These are phyloP conservation scores for Eupithecia tripunctaria DNA, from an alignment of 2,888 invertebrate genomes.

Conservation along the genomic window DNA sequence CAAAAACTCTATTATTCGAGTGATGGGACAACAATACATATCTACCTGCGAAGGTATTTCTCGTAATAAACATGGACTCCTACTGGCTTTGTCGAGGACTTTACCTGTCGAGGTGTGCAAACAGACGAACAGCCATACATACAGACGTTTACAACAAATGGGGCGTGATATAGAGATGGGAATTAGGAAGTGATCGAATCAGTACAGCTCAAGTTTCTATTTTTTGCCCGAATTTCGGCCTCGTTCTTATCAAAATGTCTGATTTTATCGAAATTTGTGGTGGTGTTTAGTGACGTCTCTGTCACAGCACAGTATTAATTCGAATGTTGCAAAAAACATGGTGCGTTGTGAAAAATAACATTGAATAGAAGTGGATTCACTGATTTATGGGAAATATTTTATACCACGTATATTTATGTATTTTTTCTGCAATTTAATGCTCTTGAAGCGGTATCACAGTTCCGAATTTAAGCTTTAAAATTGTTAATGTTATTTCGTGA, in stretches of 20 bases:
- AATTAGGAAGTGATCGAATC: constrained; percentile 29
- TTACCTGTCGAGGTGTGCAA: constrained; percentile 80
- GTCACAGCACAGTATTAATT: constrained; percentile 21
- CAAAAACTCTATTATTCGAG: constrained; percentile 81
- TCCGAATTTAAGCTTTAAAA: no score
- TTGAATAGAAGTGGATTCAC: no score
- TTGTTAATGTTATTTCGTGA: no score
- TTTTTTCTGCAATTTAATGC: no score
- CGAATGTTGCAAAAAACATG: background rate
- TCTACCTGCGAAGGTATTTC: constrained; percentile 80
- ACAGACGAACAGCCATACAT: constrained; percentile 61
- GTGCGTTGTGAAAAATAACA: no score
- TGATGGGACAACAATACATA: constrained; percentile 70
- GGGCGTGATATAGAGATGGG: constrained; percentile 49
- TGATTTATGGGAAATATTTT: no score
- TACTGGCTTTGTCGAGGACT: constrained; percentile 75
- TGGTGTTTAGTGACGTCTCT: constrained; percentile 24
- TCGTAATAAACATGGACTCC: constrained; percentile 75
- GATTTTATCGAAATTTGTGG: constrained; percentile 32
- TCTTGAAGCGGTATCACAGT: no score
- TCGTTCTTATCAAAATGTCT: constrained; percentile 19
- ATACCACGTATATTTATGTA: no score
- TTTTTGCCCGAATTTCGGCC: constrained; percentile 31
- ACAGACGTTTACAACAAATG: constrained; percentile 34
- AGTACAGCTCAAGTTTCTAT: constrained; percentile 13